Base-by-base conservation (phyloP, 2,113 vertebrate species). In the Chionodraco myersi region DNA sequence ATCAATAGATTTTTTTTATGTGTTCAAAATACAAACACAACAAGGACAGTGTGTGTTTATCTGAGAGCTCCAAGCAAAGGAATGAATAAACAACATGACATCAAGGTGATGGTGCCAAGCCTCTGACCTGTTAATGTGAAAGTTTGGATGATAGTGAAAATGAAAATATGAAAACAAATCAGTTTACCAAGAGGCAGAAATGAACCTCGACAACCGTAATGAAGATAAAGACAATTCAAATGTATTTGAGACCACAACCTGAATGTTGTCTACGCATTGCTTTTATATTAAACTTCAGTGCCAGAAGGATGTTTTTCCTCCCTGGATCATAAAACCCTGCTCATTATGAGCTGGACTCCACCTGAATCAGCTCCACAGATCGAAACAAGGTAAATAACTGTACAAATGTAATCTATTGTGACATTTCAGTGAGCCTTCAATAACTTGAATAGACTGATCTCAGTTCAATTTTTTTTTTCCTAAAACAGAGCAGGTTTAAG, bases 111-210 rank as follows among this genome's bases (percentile, higher is more conserved):
- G 54, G 18, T 69, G 48, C 11, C 57, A 23, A 10, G 6, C n/a
- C 47, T 45, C 21, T 47, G 57, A 56, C 3, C 21, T 67, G 44
- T n/a, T 18, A 44, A 48, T 41, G 54, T 60, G 34, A 65, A 48
- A 54, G 47, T 16, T 13, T 67, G 54, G 14, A 75, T n/a, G 9
- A 23, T 14, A 3, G 21, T 66, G 12, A 36, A 44, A 69, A 8
- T 53, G 36, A 36, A 57, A 72, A 49, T 41, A 56, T 11, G 30
- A 30, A 57, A 58, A 64, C 57, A 59, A 58, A 51, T 51, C 59
- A n/a, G 54, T 16, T 6, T 30, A 30, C 30, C 30, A 30, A 26
- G 48, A 60, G 23, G 56, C 67, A 64, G 65, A 49, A 12, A 48
- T 60, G 23, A 48, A 16, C 36, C 45, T 36, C 3, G 0, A 13